phyloP scores from a whole-genome alignment of 2,888 invertebrate genomes.

The Crioceris asparagi region DNA sequence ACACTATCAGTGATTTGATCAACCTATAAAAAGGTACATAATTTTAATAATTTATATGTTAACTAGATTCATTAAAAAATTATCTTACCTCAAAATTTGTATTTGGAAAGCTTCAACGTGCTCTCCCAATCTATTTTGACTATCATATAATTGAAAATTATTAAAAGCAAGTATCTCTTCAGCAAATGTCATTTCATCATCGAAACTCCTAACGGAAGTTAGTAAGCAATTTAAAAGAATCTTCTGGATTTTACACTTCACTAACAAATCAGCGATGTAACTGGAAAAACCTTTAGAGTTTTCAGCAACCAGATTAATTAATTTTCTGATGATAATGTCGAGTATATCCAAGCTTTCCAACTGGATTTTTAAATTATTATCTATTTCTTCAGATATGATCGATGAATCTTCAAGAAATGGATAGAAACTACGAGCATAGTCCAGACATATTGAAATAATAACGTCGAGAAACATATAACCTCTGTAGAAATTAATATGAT shows the following conservation, averaged over 20 bases:
- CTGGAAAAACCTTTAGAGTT: slow-evolving; percentile 67
- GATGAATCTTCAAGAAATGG: slow-evolving; percentile 57
- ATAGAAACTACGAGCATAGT: slow-evolving; percentile 71
- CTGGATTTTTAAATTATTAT: slow-evolving; percentile 68
- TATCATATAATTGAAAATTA: slow-evolving; percentile 48
- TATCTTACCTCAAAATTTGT: slow-evolving; percentile 49
- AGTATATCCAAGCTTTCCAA: slow-evolving; percentile 65
- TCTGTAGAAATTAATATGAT: slow-evolving; percentile 57
- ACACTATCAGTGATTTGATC: slow-evolving; percentile 58
- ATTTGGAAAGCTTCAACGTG: slow-evolving; percentile 61
- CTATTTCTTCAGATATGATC: slow-evolving; percentile 56
- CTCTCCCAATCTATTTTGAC: slow-evolving; percentile 46
- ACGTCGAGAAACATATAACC: slow-evolving; percentile 76
- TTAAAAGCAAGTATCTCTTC: slow-evolving; percentile 67
- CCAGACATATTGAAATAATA: slow-evolving; percentile 61
- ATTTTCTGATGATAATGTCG: slow-evolving; percentile 58
- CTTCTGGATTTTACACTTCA: slow-evolving; percentile 74
- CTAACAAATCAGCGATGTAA: slow-evolving; percentile 63
- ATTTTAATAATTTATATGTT: too few species aligned
- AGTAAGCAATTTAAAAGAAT: slow-evolving; percentile 70
- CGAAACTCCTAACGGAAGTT: slow-evolving; percentile 58
- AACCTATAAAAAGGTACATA: slow-evolving; percentile 37
- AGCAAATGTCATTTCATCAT: slow-evolving; percentile 51
- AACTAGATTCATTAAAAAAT: too few species aligned
- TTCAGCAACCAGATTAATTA: slow-evolving; percentile 62